Percentiles rank a stretch among this genome's conserved stretches.
Conservation (phyloP, 1,140 invertebrate genomes). For the Drosophila leontia region DNA sequence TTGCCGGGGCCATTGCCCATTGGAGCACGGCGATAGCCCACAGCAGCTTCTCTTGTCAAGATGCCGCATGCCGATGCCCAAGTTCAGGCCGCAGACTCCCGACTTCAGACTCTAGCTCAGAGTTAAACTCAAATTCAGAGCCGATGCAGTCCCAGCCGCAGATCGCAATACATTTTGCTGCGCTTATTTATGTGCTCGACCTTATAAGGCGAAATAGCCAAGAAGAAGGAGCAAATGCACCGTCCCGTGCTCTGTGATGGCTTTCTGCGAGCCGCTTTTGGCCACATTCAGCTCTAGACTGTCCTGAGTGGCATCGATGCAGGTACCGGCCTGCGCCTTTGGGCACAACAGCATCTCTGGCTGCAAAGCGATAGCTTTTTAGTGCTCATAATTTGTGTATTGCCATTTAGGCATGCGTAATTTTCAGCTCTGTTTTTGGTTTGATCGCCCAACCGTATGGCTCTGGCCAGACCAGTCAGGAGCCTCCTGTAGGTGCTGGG, state of each 20-base stretch:
- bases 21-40: constrained; percentile 43
- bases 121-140: constrained; percentile 12
- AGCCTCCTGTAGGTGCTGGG: not conserved
- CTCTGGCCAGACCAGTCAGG: not conserved
- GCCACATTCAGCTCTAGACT: constrained; percentile 54
- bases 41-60: constrained; percentile 57
- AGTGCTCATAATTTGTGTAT: constrained; percentile 73
- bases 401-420: constrained; percentile 67
- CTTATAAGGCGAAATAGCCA: constrained; percentile 80
- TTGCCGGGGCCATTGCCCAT: constrained; percentile 26
- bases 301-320: constrained; percentile 2
- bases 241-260: constrained; percentile 16
- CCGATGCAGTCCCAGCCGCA: constrained; percentile 18
- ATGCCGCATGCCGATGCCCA: constrained; percentile 36
- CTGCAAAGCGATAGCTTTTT: constrained; percentile 73
- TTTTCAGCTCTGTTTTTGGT: constrained; percentile 62
- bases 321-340: constrained; percentile 51
- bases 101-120: not conserved
- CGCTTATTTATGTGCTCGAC: constrained; percentile 78
- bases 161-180: constrained; percentile 65
- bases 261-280: constrained; percentile 63
- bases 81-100: constrained; percentile 19
- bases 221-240: constrained; percentile 50
- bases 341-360: constrained; percentile 60
- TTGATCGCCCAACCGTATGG: not conserved